Conservation (phyloP, 2,113 vertebrate species). For the Pteruthius melanotis region DNA sequence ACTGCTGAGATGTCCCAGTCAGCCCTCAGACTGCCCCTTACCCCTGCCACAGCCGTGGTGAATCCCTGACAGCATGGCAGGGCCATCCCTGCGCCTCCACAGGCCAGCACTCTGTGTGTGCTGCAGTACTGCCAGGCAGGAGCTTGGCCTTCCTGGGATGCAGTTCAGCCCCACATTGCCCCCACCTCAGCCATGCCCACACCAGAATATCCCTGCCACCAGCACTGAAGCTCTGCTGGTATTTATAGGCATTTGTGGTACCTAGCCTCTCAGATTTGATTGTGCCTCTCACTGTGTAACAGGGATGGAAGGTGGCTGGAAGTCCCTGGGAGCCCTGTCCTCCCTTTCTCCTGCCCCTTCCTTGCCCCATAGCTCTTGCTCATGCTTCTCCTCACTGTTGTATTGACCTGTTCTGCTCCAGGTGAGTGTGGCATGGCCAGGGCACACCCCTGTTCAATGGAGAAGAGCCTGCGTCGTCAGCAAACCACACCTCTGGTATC, state of each 20-base stretch:
- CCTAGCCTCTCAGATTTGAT: constrained; percentile 1
- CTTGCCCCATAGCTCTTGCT: background rate
- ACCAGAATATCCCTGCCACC: background rate
- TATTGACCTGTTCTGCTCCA: background rate
- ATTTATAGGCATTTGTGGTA: constrained; percentile 14
- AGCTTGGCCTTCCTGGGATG: background rate
- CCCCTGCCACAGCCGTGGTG: background rate
- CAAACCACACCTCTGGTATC: background rate
- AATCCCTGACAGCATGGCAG: background rate
- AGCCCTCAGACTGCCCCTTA: background rate
- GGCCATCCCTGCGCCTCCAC: background rate
- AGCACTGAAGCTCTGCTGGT: background rate
- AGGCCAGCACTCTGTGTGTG: rapidly evolving
- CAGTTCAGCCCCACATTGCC: background rate
- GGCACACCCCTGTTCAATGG: background rate
- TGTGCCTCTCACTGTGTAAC: background rate
- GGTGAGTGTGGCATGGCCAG: rapidly evolving
- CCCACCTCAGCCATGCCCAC: background rate
- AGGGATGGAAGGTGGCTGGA: background rate
- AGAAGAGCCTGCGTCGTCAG: rapidly evolving
- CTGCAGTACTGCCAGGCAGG: rapidly evolving
- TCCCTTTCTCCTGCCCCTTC: background rate
- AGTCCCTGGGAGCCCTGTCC: background rate
- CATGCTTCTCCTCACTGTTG: rapidly evolving
- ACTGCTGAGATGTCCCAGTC: background rate